Percentiles rank a stretch among this genome's conserved stretches.
Conservation (phyloP, 2,888 invertebrate genomes). For the Globia sparganii region DNA sequence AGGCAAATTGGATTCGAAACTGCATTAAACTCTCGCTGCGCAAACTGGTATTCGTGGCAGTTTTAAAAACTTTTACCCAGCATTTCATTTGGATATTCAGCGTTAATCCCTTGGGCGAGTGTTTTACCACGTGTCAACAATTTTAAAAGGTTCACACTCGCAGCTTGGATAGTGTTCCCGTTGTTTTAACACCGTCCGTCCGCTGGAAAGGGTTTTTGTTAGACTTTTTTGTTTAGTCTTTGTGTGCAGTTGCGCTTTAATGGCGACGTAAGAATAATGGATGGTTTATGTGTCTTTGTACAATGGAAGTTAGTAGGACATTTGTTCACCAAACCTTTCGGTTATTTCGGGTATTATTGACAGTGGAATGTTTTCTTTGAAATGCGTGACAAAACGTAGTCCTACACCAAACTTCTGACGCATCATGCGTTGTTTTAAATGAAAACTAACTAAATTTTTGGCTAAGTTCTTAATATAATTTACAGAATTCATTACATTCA, state of each 20-base stretch:
- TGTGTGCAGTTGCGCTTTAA: constrained; percentile 33
- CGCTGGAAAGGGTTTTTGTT: constrained; percentile 14
- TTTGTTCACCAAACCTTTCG: constrained; percentile 2
- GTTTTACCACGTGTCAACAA: constrained; percentile 58
- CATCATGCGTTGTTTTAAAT: background rate
- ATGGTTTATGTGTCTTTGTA: constrained; percentile 25
- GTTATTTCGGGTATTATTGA: background rate
- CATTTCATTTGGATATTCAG: constrained; percentile 40
- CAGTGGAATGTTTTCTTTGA: constrained; percentile 10
- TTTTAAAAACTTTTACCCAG: constrained; percentile 28
- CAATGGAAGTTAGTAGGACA: constrained; percentile 20
- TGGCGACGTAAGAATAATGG: constrained; percentile 25
- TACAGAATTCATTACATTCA: background rate
- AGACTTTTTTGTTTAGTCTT: constrained; percentile 15
- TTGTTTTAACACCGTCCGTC: constrained; percentile 37
- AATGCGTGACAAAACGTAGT: background rate
- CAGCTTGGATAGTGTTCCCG: constrained; percentile 30
- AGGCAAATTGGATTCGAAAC: constrained; percentile 45
- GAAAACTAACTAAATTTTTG: background rate
- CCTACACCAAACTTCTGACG: background rate
- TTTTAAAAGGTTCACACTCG: constrained; percentile 52
- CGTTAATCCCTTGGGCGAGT: constrained; percentile 39
- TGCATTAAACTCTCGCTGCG: constrained; percentile 51
- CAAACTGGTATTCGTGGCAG: constrained; percentile 29
- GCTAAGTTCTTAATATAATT: background rate